phyloP scores from a whole-genome alignment of 2,888 invertebrate genomes.

The Heliconius hortense region DNA sequence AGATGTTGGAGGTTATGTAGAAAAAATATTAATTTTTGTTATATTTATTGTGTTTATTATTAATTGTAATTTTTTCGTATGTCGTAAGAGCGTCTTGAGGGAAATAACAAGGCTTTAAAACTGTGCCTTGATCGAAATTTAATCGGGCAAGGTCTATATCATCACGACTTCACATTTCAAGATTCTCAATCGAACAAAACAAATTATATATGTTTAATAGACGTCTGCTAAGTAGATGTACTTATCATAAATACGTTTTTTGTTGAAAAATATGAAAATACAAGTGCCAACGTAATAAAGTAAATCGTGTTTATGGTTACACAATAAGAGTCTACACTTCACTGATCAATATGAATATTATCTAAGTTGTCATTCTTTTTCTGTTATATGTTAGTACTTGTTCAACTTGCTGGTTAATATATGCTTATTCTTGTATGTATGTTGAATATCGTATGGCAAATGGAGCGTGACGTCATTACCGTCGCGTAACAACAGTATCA shows the following conservation, averaged over 20 bases:
- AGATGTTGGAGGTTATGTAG: too few relatives aligned
- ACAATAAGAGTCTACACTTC: conserved; percentile 19
- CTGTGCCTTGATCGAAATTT: neutral
- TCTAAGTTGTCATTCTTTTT: conserved; percentile 27
- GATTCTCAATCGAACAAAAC: neutral
- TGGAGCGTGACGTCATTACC: conserved; percentile 44
- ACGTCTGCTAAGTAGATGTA: neutral
- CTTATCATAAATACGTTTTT: neutral
- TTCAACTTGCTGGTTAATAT: conserved; percentile 30
- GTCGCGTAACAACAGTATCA: conserved; percentile 36
- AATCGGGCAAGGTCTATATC: neutral
- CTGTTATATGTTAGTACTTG: conserved; percentile 28
- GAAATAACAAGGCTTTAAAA: neutral
- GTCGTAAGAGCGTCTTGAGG: neutral
- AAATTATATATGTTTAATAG: neutral
- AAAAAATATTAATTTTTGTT: neutral
- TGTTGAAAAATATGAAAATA: neutral
- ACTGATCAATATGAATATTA: conserved; percentile 24
- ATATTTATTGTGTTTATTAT: too few relatives aligned
- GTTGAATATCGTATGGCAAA: conserved; percentile 40
- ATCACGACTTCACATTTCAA: neutral
- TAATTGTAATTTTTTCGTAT: too few relatives aligned
- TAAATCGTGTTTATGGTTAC: conserved; percentile 6
- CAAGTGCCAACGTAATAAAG: neutral
- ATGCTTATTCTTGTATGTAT: conserved; percentile 32